Percentiles rank a stretch among this genome's conserved stretches.
Conservation (phyloP, 1,140 invertebrate species). For the Oryzaephilus surinamensis region DNA sequence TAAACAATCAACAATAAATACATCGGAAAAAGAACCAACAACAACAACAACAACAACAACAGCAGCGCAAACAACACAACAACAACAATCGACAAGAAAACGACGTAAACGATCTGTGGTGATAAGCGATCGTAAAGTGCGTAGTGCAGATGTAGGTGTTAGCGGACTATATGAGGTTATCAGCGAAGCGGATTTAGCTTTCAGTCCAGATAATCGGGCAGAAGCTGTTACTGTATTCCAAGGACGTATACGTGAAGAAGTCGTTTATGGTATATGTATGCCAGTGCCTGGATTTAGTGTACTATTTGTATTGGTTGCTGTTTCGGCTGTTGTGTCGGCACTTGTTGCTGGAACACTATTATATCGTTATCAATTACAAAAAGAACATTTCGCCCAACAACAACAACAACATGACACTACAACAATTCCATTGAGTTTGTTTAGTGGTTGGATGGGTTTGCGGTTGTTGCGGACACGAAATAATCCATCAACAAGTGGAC, state of each 20-base stretch:
- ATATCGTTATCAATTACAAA: slow-evolving; percentile 62
- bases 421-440: slow-evolving; percentile 42
- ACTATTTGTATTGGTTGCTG: slow-evolving; percentile 74
- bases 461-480: slow-evolving; percentile 49
- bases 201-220: slow-evolving; percentile 66
- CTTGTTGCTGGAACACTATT: slow-evolving; percentile 65
- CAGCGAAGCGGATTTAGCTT: slow-evolving; percentile 83
- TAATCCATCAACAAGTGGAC: too few species aligned
- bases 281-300: slow-evolving; percentile 80
- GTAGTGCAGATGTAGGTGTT: slow-evolving; percentile 76
- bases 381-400: slow-evolving; percentile 43
- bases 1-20: too few species aligned
- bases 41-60: slow-evolving; percentile 4
- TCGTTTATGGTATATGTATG: slow-evolving; percentile 85
- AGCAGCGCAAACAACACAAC: slow-evolving; percentile 14
- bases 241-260: slow-evolving; percentile 74
- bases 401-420: slow-evolving; percentile 37
- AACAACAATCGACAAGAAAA: neutral
- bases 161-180: slow-evolving; percentile 84
- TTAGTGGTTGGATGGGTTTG: slow-evolving; percentile 62
- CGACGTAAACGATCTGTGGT: slow-evolving; percentile 53
- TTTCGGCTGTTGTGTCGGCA: slow-evolving; percentile 72
- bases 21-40: slow-evolving; percentile 20
- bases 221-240: slow-evolving; percentile 79
- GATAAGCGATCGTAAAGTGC: slow-evolving; percentile 52